Percentiles rank a stretch among this genome's conserved stretches.
Evolutionary conservation across 1,140 invertebrate species (phyloP).

Genomic region (Diploscapter pachys): DNA sequence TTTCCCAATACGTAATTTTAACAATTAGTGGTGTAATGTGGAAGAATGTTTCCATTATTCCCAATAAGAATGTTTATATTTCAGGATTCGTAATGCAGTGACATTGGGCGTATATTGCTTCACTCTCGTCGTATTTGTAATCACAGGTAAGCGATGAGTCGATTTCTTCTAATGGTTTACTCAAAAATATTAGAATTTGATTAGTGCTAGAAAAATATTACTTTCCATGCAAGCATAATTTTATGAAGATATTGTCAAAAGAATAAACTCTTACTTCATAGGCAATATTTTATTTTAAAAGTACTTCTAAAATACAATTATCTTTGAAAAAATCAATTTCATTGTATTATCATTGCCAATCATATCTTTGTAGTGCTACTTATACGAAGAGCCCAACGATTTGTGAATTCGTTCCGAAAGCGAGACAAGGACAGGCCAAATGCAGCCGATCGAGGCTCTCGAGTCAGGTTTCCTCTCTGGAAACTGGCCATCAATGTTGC

Average conservation of each 20-base stretch:
- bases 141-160: constrained; percentile 22
- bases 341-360: constrained; percentile 3
- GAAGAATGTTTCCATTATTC: not conserved
- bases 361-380: constrained; percentile 35
- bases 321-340: not conserved
- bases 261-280: not conserved
- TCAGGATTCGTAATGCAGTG: constrained; percentile 24
- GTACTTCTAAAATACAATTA: not conserved
- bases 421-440: constrained; percentile 18
- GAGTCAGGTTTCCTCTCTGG: constrained; percentile 47
- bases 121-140: constrained; percentile 34
- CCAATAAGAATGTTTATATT: not conserved
- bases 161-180: not conserved
- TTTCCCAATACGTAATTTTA: too few relatives aligned
- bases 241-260: not conserved
- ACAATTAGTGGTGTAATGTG: too few relatives aligned
- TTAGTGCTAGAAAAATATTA: too few relatives aligned
- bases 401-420: constrained; percentile 40
- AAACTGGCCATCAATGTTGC: constrained; percentile 48
- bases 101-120: constrained; percentile 38
- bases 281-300: not conserved
- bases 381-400: constrained; percentile 42
- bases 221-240: too few relatives aligned
- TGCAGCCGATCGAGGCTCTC: constrained; percentile 8
- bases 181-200: too few relatives aligned